Percentiles rank a stretch among this genome's conserved stretches.
These are phyloP conservation scores for Todiramphus chloris DNA, from an alignment of 2,113 vertebrate species.

Conservation along the genomic window DNA sequence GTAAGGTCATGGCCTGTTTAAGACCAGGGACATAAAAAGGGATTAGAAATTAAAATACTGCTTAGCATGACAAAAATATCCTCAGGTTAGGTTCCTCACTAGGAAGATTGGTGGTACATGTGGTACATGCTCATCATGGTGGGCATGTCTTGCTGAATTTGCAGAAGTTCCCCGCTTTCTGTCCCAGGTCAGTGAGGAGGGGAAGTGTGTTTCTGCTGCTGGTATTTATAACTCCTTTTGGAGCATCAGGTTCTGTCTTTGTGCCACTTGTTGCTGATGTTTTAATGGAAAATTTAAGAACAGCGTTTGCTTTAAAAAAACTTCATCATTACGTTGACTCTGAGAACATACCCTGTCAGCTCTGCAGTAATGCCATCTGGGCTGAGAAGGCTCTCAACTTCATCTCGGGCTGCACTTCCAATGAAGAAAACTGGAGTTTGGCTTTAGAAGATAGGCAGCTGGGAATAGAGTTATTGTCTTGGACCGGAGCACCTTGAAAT, in stretches of 20 bases:
- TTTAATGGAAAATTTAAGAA: neutral
- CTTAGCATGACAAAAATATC: neutral
- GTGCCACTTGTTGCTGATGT: neutral
- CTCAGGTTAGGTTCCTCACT: neutral
- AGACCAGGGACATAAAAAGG: neutral
- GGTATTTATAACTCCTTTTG: neutral
- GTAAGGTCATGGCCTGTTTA: neutral
- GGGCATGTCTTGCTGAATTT: neutral
- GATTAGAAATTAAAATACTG: neutral
- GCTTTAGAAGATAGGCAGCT: neutral
- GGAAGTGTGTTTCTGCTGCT: neutral
- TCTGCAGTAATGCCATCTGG: neutral
- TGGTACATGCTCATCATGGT: accelerated
- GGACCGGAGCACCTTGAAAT: neutral
- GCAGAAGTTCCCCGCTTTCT: neutral
- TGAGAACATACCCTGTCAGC: neutral
- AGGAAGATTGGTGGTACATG: accelerated
- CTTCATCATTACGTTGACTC: neutral
- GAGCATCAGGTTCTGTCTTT: neutral
- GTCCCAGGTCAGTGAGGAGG: neutral
- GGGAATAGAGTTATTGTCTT: neutral
- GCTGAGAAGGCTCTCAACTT: neutral
- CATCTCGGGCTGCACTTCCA: neutral
- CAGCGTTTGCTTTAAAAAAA: neutral
- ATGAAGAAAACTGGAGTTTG: neutral